These are phyloP conservation scores for Cuniculus paca DNA, from an alignment of 2,797 vertebrate species.

Conservation along the genomic window DNA sequence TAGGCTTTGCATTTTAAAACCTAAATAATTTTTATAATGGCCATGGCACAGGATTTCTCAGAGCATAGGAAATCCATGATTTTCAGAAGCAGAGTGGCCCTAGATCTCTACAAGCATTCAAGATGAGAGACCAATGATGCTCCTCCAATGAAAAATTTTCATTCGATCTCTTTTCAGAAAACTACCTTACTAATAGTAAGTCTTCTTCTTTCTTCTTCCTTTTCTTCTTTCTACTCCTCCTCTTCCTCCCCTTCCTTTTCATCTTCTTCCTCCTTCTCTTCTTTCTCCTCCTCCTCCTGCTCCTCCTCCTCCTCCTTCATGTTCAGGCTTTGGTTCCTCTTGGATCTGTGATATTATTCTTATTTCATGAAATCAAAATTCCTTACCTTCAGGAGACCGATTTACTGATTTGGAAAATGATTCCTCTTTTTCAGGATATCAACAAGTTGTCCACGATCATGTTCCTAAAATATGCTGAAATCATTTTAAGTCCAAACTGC, in stretches of 20 bases:
- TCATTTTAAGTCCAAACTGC: slow-evolving; percentile 46
- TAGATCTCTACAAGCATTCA: background rate
- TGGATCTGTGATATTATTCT: background rate
- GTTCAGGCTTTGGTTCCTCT: background rate
- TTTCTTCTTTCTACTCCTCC: too few species aligned
- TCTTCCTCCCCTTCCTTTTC: background rate
- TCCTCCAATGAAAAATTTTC: slow-evolving; percentile 5
- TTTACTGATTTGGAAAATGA: background rate
- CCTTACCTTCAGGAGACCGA: background rate
- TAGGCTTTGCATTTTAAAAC: background rate
- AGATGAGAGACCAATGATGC: background rate
- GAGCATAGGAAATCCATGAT: slow-evolving; percentile 12
- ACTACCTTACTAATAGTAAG: background rate
- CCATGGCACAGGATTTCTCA: background rate
- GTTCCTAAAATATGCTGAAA: slow-evolving; percentile 64
- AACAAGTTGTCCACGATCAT: slow-evolving; percentile 38
- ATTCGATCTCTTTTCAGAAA: slow-evolving; percentile 5
- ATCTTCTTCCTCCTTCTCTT: background rate
- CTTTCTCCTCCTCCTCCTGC: background rate
- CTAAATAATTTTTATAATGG: background rate
- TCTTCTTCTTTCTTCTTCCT: background rate
- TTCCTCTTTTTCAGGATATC: slow-evolving; percentile 5
- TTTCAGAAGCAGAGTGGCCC: background rate
- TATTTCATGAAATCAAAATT: background rate
- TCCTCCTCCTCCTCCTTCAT: background rate